A percentile compares a stretch with the other conserved stretches of the same genome.
These are phyloP conservation scores for Pteruthius melanotis DNA, from an alignment of 2,113 vertebrate species.

Conservation along the genomic window DNA sequence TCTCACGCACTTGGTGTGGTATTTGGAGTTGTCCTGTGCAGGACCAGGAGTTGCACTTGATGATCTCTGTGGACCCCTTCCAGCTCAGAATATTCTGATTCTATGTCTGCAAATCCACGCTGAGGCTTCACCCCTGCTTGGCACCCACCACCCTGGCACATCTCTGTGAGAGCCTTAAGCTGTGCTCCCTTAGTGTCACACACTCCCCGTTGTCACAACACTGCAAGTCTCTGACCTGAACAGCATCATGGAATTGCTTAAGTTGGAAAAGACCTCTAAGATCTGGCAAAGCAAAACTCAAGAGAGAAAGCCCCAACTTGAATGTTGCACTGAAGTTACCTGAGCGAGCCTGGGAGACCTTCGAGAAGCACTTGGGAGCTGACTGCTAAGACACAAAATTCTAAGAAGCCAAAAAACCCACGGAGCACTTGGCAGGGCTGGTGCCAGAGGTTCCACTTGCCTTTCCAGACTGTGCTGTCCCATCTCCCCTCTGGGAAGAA, in stretches of 20 bases:
- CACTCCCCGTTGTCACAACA: background rate
- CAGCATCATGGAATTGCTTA: background rate
- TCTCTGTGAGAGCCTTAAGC: background rate
- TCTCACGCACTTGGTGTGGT: background rate
- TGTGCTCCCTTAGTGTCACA: background rate
- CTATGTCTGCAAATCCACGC: background rate
- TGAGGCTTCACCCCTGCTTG: rapidly evolving
- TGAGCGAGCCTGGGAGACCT: background rate
- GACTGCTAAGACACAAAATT: background rate
- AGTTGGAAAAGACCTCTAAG: background rate
- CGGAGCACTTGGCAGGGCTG: rapidly evolving
- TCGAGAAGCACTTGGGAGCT: background rate
- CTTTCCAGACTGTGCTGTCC: background rate
- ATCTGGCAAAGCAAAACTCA: background rate
- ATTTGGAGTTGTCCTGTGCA: background rate
- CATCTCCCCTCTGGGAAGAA: background rate
- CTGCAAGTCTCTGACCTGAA: background rate
- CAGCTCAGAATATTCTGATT: background rate
- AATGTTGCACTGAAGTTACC: rapidly evolving
- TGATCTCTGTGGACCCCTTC: background rate
- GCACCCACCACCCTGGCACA: background rate
- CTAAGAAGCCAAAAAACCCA: background rate
- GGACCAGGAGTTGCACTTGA: background rate
- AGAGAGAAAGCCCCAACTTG: rapidly evolving
- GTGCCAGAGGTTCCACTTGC: rapidly evolving